Evolutionary conservation across 2,888 invertebrate genomes (phyloP).

Genomic region (Dysmachus trigonus): DNA sequence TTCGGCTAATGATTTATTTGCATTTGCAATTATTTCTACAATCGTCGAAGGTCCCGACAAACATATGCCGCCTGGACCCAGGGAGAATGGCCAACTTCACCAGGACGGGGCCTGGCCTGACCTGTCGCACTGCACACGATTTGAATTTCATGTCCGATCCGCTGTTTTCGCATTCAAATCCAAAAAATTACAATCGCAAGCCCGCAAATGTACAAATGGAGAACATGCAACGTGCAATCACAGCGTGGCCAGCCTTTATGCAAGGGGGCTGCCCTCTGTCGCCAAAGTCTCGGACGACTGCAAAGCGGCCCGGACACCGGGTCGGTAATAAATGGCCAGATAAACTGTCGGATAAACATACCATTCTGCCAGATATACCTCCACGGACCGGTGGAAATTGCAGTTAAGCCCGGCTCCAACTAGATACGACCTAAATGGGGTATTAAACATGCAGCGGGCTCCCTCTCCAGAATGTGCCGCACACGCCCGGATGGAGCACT

Average conservation of each 20-base stretch:
- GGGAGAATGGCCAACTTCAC: not conserved
- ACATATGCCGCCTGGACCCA: not conserved
- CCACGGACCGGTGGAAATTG: slow-evolving; percentile 12
- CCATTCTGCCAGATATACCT: slow-evolving; percentile 18
- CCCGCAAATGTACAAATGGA: not conserved
- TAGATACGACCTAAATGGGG: slow-evolving; percentile 35
- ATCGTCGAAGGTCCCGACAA: not conserved
- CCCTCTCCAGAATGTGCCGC: not conserved
- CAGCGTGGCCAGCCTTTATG: not conserved
- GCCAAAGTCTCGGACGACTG: not conserved
- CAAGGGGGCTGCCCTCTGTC: not conserved
- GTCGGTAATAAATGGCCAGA: slow-evolving; percentile 35
- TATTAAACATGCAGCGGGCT: slow-evolving; percentile 26
- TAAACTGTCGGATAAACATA: slow-evolving; percentile 40
- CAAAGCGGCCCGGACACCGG: not conserved
- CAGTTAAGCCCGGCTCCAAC: not conserved
- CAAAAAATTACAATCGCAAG: slow-evolving; percentile 28
- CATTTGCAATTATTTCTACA: slow-evolving; percentile 36
- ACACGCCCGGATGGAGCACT: not conserved
- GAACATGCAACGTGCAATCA: not conserved
- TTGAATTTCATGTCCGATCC: slow-evolving; percentile 28
- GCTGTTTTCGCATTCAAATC: slow-evolving; percentile 24
- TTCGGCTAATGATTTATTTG: slow-evolving; percentile 34
- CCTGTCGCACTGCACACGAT: slow-evolving; percentile 16
- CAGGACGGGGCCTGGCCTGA: not conserved